Percentiles rank a stretch among this genome's conserved stretches.
Conservation (phyloP, 2,113 vertebrate genomes). For the Charina bottae region DNA sequence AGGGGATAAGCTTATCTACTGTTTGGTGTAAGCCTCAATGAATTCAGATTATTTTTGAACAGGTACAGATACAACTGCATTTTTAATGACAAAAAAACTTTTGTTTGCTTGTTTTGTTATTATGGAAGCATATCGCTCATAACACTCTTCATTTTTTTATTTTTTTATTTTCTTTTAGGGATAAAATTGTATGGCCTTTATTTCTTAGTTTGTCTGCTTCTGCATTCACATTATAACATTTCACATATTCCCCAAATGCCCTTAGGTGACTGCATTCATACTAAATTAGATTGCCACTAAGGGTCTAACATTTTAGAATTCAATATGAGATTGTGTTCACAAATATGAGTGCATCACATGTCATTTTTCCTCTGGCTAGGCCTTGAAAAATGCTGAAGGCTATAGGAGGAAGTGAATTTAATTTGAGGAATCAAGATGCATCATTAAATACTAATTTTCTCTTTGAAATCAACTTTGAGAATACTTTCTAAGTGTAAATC, state of each 20-base stretch:
- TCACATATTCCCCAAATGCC: neutral
- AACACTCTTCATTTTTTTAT: neutral
- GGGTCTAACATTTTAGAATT: constrained; percentile 4
- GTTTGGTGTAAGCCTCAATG: neutral
- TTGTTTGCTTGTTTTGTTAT: neutral
- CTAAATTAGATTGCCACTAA: neutral
- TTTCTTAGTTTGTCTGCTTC: neutral
- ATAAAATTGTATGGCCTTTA: neutral
- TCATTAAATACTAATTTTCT: constrained; percentile 40
- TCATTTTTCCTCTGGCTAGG: neutral
- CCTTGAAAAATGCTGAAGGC: constrained; percentile 32
- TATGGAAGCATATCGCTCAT: neutral
- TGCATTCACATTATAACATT: neutral
- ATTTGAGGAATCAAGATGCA: constrained; percentile 17
- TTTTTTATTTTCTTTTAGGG: neutral
- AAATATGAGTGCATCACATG: neutral
- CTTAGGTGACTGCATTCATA: neutral
- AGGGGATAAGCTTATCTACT: neutral
- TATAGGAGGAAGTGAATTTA: constrained; percentile 12
- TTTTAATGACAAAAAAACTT: neutral
- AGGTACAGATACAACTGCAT: neutral
- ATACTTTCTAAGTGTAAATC: constrained; percentile 21
- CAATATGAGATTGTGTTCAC: neutral
- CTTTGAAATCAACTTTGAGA: constrained; percentile 33
- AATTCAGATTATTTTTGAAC: neutral